A percentile compares a stretch with the other conserved stretches of the same genome.
These are phyloP conservation scores for Drosophila melanosoma DNA, from an alignment of 2,888 invertebrate genomes.

Conservation along the genomic window DNA sequence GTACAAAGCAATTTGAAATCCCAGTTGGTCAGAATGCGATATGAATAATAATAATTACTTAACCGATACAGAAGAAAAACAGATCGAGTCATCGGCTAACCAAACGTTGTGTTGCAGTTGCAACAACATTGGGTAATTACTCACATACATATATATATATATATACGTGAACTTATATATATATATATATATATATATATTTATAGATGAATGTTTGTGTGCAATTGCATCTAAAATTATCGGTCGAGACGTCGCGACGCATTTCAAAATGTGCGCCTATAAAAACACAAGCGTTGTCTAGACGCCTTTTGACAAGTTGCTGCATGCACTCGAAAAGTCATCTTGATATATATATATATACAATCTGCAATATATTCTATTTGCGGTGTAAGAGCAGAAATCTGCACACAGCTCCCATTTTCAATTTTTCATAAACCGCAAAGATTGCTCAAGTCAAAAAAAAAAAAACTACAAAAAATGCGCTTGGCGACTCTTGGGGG, in stretches of 20 bases:
- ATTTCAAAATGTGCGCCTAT: slow-evolving; percentile 55
- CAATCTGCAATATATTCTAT: slow-evolving; percentile 46
- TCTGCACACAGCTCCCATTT: slow-evolving; percentile 15
- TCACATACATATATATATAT: slow-evolving; percentile 44
- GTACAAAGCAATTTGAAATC: slow-evolving; percentile 29
- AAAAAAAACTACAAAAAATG: not conserved
- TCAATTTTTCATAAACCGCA: slow-evolving; percentile 45
- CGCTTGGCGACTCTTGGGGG: not conserved
- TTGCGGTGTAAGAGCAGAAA: slow-evolving; percentile 29
- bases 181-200: not conserved
- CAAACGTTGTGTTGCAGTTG: slow-evolving; percentile 14
- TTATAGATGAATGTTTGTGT: slow-evolving; percentile 31
- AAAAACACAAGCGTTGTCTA: slow-evolving; percentile 55
- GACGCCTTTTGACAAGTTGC: slow-evolving; percentile 67
- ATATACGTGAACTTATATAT: not conserved
- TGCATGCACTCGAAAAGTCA: slow-evolving; percentile 34
- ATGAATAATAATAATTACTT: slow-evolving; percentile 3
- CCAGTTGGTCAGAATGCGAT: slow-evolving; percentile 15
- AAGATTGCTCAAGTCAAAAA: slow-evolving; percentile 26
- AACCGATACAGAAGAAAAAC: slow-evolving; percentile 7
- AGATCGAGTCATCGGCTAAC: slow-evolving; percentile 41
- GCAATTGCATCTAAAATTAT: slow-evolving; percentile 63
- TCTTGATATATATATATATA: not conserved
- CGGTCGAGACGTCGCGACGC: slow-evolving; percentile 69
- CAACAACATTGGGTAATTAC: slow-evolving; percentile 9